phyloP scores from a whole-genome alignment of 2,888 invertebrate species.

The Tubulanus polymorphus region DNA sequence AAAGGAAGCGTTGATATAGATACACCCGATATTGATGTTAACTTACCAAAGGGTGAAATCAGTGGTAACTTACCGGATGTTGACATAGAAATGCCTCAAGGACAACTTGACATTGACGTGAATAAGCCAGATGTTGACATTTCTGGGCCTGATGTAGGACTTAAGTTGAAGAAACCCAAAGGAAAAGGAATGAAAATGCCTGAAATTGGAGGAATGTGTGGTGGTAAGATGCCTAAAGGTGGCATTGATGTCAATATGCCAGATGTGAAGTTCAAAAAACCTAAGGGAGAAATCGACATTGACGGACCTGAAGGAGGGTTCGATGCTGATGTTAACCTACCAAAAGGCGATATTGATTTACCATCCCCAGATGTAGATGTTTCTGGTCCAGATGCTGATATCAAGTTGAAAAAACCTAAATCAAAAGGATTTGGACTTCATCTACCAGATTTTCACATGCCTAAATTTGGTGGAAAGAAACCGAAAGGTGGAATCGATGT shows the following conservation, averaged over 20 bases:
- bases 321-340: slow-evolving; percentile 3
- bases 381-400: not conserved
- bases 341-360: slow-evolving; percentile 3
- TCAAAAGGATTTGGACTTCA: too few relatives aligned
- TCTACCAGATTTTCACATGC: too few relatives aligned
- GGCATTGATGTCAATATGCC: not conserved
- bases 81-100: too few relatives aligned
- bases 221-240: not conserved
- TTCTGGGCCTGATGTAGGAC: too few relatives aligned
- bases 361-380: not conserved
- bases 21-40: slow-evolving; percentile 1
- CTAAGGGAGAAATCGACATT: not conserved
- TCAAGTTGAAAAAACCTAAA: too few relatives aligned
- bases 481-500: too few relatives aligned
- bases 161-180: too few relatives aligned
- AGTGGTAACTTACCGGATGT: too few relatives aligned
- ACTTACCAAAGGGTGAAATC: not conserved
- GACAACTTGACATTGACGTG: too few relatives aligned
- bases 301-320: not conserved
- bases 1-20: slow-evolving; percentile 4
- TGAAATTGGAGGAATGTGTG: not conserved
- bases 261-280: not conserved
- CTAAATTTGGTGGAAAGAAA: too few relatives aligned
- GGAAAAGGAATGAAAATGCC: too few relatives aligned
- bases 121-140: too few relatives aligned